These are phyloP conservation scores for Andrena praecox DNA, from an alignment of 2,888 invertebrate species.

Conservation along the genomic window DNA sequence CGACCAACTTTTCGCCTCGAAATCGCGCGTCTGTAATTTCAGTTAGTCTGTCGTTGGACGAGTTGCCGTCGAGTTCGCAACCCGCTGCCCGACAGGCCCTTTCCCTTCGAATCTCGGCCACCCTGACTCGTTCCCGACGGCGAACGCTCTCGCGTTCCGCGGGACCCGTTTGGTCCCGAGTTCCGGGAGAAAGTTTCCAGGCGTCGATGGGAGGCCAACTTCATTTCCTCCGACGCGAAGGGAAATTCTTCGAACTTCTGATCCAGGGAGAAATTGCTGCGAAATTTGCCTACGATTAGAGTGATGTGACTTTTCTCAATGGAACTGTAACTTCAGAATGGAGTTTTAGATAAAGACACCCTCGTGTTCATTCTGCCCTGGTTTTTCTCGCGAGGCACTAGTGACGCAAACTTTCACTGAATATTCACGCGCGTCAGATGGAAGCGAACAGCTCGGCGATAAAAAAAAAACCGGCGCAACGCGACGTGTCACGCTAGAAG, in stretches of 20 bases:
- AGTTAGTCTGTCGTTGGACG: neutral
- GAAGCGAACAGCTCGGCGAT: too few species aligned
- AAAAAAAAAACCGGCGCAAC: too few species aligned
- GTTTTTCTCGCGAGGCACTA: neutral
- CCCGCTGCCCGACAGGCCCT: neutral
- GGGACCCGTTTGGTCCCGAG: neutral
- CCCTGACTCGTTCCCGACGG: neutral
- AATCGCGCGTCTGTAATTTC: conserved; percentile 2
- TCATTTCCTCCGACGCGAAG: neutral
- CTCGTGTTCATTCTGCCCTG: neutral
- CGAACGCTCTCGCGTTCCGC: neutral
- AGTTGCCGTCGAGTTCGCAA: neutral
- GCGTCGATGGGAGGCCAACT: neutral
- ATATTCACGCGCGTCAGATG: too few species aligned
- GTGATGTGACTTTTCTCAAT: neutral
- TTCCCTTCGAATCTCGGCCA: neutral
- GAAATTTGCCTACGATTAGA: neutral
- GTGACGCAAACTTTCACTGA: too few species aligned
- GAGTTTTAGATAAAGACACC: neutral
- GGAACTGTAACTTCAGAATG: neutral
- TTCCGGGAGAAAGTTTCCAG: neutral
- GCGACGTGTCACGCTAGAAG: too few species aligned
- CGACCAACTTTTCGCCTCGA: conserved; percentile 39
- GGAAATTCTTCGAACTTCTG: neutral
- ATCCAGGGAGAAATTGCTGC: neutral